Percentiles rank a stretch among this genome's conserved stretches.
phyloP scores from a whole-genome alignment of 1,140 invertebrate species.

The Oedothorax gibbosus region DNA sequence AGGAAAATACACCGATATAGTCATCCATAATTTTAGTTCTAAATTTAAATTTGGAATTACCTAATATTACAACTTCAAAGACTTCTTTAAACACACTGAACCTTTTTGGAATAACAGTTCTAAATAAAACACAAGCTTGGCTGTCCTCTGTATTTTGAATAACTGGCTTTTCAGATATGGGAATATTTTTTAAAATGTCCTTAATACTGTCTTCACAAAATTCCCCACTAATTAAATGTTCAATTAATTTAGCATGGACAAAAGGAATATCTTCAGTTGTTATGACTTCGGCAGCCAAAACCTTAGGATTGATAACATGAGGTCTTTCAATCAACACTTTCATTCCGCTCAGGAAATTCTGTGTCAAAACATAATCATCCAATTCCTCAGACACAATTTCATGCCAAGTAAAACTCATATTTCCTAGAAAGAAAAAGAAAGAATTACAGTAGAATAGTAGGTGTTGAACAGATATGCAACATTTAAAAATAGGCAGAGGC shows the following conservation, averaged over 20 bases:
- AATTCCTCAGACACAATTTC: background rate
- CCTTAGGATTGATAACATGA: constrained; percentile 68
- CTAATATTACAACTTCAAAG: constrained; percentile 65
- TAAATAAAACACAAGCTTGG: background rate
- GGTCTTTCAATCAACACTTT: constrained; percentile 69
- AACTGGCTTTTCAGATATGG: background rate
- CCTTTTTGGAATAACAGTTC: constrained; percentile 65
- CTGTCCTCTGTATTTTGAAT: no score
- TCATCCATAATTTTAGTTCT: no score
- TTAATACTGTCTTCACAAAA: background rate
- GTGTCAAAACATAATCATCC: background rate
- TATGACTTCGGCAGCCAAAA: constrained; percentile 55
- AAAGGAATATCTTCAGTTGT: background rate
- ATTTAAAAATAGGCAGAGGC: no score
- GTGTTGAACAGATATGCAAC: no score
- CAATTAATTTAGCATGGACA: background rate
- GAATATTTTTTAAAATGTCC: background rate
- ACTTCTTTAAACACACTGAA: constrained; percentile 62
- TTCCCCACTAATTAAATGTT: background rate
- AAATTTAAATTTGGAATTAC: constrained; percentile 59
- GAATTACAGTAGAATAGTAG: no score
- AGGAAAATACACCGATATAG: no score
- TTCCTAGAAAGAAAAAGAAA: no score
- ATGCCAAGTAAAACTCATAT: no score
- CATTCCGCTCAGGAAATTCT: constrained; percentile 64